A percentile compares a stretch with the other conserved stretches of the same genome.
These are phyloP conservation scores for Montipora capitata DNA, from an alignment of 92 coral and sea anemone genomes.

Conservation along the genomic window DNA sequence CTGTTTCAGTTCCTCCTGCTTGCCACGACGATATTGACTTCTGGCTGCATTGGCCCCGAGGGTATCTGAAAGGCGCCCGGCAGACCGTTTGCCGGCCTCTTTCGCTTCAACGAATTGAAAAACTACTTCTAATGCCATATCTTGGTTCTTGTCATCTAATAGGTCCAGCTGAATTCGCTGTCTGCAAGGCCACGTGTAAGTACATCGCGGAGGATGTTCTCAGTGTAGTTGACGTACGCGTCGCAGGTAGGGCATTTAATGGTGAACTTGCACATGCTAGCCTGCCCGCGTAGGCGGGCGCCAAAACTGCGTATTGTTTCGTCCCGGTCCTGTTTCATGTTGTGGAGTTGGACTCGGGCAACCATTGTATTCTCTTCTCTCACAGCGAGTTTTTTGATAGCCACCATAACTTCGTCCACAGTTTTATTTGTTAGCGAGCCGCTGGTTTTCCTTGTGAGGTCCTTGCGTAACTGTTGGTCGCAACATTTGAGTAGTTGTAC, in stretches of 20 bases:
- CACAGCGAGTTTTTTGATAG: constrained; percentile 73
- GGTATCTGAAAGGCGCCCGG: constrained; percentile 69
- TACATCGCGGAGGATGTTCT: constrained; percentile 57
- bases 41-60: constrained; percentile 65
- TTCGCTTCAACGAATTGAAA: constrained; percentile 73
- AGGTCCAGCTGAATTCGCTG: constrained; percentile 74
- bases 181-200: constrained; percentile 63
- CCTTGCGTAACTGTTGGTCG: constrained; percentile 78
- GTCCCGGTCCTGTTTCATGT: constrained; percentile 74
- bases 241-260: constrained; percentile 52
- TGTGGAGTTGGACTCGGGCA: constrained; percentile 73
- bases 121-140: constrained; percentile 62
- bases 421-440: constrained; percentile 70
- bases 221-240: constrained; percentile 61
- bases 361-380: constrained; percentile 75
- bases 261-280: constrained; percentile 64
- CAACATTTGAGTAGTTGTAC: constrained; percentile 79
- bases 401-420: constrained; percentile 43
- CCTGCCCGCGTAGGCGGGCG: constrained; percentile 69
- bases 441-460: constrained; percentile 72
- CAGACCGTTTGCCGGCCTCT: constrained; percentile 79
- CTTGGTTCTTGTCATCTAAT: constrained; percentile 66
- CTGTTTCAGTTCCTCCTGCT: constrained; percentile 38
- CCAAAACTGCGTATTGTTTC: constrained; percentile 63
- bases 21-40: constrained; percentile 60